Evolutionary conservation across 1,140 invertebrate genomes (phyloP).

Genomic region (Ooceraea biroi): DNA sequence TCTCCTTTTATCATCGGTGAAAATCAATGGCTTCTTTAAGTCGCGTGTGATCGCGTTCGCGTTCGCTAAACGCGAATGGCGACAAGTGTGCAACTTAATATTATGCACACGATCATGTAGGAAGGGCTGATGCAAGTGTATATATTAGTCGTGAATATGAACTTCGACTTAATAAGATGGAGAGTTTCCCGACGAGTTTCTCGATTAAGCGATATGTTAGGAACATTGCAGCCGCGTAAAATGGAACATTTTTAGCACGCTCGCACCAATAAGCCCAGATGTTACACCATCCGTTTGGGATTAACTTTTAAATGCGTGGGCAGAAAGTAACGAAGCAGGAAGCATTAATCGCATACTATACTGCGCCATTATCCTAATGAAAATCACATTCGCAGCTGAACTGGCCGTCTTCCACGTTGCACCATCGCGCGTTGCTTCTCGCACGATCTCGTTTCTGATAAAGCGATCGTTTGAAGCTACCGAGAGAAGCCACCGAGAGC

Average conservation of each 20-base stretch:
- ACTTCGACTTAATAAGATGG: background rate
- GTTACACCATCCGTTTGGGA: background rate
- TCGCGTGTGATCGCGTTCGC: background rate
- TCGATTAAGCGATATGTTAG: background rate
- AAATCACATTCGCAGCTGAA: constrained; percentile 18
- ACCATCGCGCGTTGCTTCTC: constrained; percentile 20
- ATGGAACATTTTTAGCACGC: background rate
- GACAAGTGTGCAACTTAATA: background rate
- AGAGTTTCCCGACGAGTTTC: background rate
- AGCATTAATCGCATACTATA: constrained; percentile 15
- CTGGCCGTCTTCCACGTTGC: constrained; percentile 6
- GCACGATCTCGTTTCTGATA: constrained; percentile 30
- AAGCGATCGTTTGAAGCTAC: constrained; percentile 40
- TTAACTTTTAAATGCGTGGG: background rate
- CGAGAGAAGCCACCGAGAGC: constrained; percentile 3
- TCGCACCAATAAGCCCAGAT: background rate
- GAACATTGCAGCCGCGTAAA: background rate
- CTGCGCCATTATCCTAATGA: constrained; percentile 11
- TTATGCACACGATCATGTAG: background rate
- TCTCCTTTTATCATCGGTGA: background rate
- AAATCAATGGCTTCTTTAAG: constrained; percentile 56
- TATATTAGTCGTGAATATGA: constrained; percentile 8
- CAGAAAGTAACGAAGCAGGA: background rate
- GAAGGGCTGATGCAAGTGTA: background rate
- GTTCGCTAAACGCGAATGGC: background rate